Evolutionary conservation across 2,113 vertebrate genomes (phyloP), one percentile per base, ranked within the genome.

Genomic region (Oenanthe melanoleuca): DNA sequence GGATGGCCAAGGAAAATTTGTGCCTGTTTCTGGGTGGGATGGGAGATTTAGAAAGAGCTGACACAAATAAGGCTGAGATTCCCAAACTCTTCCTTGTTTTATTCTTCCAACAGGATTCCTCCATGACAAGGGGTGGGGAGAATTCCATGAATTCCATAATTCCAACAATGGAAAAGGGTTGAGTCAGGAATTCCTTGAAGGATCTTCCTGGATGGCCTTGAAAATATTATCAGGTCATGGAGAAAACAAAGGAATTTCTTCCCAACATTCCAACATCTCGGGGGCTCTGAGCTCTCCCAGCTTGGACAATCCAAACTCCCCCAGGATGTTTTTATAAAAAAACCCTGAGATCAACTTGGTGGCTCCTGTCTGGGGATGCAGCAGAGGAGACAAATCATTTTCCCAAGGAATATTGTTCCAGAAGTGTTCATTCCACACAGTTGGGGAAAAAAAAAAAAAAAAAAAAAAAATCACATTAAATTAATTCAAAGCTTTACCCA

Each of bases 331-430:
- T 86, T 37, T 44, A 10, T 2, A 33, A 19, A 40, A 64, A 64
- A 84, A 33, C 10, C 11, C 29, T 5, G 16, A 1, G 20, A 11
- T 29, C n/a, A 47, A 0, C 9, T 56, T 3, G 2, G 5, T 16
- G 5, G 4, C 10, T 73, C 38, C 6, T 33, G 9, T 16, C 15
- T 70, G 55, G 47, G 45, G 8, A 5, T 14, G 49, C 34, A 47
- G 25, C 34, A 80, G 52, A 79, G 24, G 16, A 49, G 15, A n/a
- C 7, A n/a, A 11, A 29, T 8, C 10, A 14, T 53, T 69, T 55
- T 65, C 55, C 59, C 19, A 52, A 79, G 31, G 20, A 80, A 34
- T 66, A 25, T 5, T 8, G 8, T 26, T 24, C 42, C 25, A 72
- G 49, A 40, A 34, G 2, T 8, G 1, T 9, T 67, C 1, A 1